Conservation (phyloP, 1,140 invertebrate genomes). For the Drosophila cardini region DNA sequence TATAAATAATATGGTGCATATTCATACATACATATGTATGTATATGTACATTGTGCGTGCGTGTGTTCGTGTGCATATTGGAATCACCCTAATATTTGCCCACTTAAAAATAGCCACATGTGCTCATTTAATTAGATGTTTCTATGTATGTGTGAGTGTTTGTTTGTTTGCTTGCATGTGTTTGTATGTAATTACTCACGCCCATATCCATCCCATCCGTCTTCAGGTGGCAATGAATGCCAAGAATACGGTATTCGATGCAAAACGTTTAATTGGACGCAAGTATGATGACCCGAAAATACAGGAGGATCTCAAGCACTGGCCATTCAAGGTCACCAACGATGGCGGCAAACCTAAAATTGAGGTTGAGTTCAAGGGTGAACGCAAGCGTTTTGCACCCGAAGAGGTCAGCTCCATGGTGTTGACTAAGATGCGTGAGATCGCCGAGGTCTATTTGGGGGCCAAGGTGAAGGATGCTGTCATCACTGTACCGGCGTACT, state of each 20-base stretch:
- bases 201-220: not conserved
- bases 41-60: not conserved
- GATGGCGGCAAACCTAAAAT: constrained; percentile 91
- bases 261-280: constrained; percentile 92
- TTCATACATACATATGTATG: constrained; percentile 2
- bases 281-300: constrained; percentile 91
- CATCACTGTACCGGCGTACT: constrained; percentile 89
- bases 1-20: not conserved
- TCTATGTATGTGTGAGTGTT: not conserved
- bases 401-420: constrained; percentile 96
- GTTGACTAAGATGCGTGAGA: constrained; percentile 91
- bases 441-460: constrained; percentile 87
- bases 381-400: constrained; percentile 91
- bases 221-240: constrained; percentile 92
- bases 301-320: constrained; percentile 91
- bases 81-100: not conserved
- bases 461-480: constrained; percentile 87
- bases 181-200: too few relatives aligned
- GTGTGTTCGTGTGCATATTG: not conserved
- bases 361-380: constrained; percentile 90
- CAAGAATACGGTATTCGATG: constrained; percentile 93
- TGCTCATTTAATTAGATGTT: constrained; percentile 24
- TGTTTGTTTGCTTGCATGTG: too few relatives aligned
- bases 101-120: constrained; percentile 27
- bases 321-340: constrained; percentile 91